A percentile compares a stretch with the other conserved stretches of the same genome.
These are phyloP conservation scores for Dasysyrphus albostriatus DNA, from an alignment of 2,888 invertebrate genomes.

Conservation along the genomic window DNA sequence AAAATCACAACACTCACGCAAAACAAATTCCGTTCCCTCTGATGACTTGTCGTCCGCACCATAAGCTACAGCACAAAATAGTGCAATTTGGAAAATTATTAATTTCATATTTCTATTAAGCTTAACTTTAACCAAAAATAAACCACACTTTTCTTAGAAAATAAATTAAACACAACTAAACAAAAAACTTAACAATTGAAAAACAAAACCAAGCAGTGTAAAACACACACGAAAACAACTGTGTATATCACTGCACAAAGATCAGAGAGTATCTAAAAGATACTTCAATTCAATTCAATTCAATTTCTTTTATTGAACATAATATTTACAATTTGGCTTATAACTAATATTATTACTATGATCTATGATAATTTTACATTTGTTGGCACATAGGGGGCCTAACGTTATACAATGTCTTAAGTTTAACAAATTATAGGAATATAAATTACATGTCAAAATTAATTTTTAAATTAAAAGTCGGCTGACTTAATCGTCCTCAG, in stretches of 20 bases:
- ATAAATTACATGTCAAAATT: no score
- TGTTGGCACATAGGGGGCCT: no score
- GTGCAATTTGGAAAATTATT: constrained; percentile 56
- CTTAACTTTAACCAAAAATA: background rate
- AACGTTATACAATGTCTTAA: no score
- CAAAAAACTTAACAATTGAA: constrained; percentile 19
- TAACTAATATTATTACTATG: no score
- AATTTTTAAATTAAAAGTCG: no score
- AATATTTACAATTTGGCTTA: no score
- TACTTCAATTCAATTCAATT: no score
- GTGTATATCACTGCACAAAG: constrained; percentile 64
- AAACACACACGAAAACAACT: constrained; percentile 18
- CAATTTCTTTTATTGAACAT: no score
- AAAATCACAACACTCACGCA: constrained; percentile 63
- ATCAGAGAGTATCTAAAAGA: constrained; percentile 73
- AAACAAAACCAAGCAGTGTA: background rate
- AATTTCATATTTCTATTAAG: constrained; percentile 55
- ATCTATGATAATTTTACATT: no score
- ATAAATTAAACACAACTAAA: background rate
- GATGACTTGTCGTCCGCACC: constrained; percentile 1
- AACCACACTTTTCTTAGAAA: constrained; percentile 13
- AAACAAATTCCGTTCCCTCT: constrained; percentile 41
- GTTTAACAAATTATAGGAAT: no score
- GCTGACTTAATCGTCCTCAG: no score
- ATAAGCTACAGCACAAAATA: constrained; percentile 56